phyloP scores from a whole-genome alignment of 2,797 vertebrate genomes.

The Prunella strophiata region DNA sequence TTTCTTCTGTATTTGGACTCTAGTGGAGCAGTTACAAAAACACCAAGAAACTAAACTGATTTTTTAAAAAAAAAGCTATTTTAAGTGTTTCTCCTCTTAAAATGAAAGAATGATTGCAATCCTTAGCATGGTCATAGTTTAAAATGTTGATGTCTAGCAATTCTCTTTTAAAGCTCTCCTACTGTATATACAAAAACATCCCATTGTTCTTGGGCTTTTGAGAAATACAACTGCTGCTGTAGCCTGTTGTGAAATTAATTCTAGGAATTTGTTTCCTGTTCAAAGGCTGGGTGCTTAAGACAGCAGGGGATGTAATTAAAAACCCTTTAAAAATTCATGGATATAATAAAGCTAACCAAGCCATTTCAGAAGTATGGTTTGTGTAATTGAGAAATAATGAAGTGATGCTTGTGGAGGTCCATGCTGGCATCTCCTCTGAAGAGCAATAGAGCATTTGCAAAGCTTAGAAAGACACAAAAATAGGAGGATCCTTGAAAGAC shows the following conservation, averaged over 20 bases:
- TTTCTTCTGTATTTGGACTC: not conserved
- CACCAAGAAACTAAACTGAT: not conserved
- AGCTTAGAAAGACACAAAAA: slow-evolving; percentile 50
- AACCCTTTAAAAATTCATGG: slow-evolving; percentile 50
- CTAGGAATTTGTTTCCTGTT: slow-evolving; percentile 55
- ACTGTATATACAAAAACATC: not conserved
- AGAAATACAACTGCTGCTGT: slow-evolving; percentile 35
- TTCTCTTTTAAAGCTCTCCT: slow-evolving; percentile 56
- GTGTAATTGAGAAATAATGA: slow-evolving; percentile 64
- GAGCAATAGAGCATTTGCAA: slow-evolving; percentile 43
- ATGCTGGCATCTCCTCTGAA: slow-evolving; percentile 51
- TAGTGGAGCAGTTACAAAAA: not conserved
- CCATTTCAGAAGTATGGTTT: slow-evolving; percentile 51
- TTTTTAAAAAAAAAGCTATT: rapidly evolving
- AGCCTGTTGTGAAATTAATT: slow-evolving; percentile 70
- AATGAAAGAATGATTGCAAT: not conserved
- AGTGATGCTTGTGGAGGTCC: slow-evolving; percentile 53
- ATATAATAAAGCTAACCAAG: slow-evolving; percentile 58
- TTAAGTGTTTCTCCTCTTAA: not conserved
- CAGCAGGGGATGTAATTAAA: slow-evolving; percentile 53
- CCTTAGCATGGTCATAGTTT: not conserved
- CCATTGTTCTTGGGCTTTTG: slow-evolving; percentile 37
- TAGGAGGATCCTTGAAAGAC: slow-evolving; percentile 33
- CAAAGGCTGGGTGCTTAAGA: slow-evolving; percentile 45
- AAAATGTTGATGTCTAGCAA: slow-evolving; percentile 25